Evolutionary conservation across 2,113 vertebrate species (phyloP).

Genomic region (Hyperopisus bebe): DNA sequence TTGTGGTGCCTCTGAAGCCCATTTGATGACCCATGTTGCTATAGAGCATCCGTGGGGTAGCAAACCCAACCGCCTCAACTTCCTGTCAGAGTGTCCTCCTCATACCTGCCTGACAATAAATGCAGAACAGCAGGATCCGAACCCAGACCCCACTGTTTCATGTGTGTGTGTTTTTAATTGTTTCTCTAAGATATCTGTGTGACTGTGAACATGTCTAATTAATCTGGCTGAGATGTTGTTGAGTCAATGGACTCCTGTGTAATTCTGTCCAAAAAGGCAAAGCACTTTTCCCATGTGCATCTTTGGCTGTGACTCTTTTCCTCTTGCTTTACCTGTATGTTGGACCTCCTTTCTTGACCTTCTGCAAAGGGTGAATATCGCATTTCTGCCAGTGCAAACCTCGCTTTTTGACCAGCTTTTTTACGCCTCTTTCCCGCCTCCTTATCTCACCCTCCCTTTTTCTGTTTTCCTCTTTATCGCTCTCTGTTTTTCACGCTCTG

Average conservation of each 20-base stretch:
- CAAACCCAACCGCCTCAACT: background rate
- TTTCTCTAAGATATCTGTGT: background rate
- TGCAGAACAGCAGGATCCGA: background rate
- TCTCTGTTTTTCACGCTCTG: background rate
- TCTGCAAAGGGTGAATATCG: background rate
- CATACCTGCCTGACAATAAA: background rate
- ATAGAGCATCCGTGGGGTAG: background rate
- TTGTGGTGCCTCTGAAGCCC: background rate
- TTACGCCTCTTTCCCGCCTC: background rate
- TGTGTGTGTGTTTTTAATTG: background rate
- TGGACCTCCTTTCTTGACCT: background rate
- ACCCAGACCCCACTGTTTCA: background rate
- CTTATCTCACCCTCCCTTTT: background rate
- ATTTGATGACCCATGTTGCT: background rate
- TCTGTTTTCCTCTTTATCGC: background rate
- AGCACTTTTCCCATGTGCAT: background rate
- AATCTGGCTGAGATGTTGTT: background rate
- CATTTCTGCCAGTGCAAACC: background rate
- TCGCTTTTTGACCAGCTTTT: background rate
- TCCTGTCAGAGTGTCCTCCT: background rate
- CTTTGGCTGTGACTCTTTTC: background rate
- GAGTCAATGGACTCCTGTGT: background rate
- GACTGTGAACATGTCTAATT: background rate
- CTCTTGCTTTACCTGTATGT: background rate
- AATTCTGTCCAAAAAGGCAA: background rate